These are phyloP conservation scores for Epinotia demarniana DNA, from an alignment of 2,888 invertebrate species.

Conservation along the genomic window DNA sequence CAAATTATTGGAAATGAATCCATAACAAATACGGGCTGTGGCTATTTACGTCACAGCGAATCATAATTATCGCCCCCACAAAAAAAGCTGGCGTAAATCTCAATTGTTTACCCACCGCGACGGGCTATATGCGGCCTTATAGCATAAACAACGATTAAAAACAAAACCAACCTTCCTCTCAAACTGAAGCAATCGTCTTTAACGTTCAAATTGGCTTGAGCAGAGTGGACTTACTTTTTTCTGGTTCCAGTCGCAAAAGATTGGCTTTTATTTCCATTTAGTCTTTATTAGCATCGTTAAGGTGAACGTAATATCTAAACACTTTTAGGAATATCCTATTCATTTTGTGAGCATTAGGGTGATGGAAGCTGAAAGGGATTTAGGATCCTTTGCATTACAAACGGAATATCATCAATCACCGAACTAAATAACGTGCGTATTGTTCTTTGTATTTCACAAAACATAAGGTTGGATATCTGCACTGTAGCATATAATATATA, in stretches of 20 bases:
- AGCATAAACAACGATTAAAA: conserved; percentile 5
- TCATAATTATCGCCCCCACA: conserved; percentile 20
- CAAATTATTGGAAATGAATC: conserved; percentile 25
- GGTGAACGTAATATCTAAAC: conserved; percentile 8
- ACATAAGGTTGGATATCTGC: too few relatives aligned
- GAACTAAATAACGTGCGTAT: neutral
- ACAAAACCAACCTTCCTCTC: conserved; percentile 1
- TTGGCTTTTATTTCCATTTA: conserved; percentile 3
- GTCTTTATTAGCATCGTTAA: conserved; percentile 18
- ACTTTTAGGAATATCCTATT: neutral
- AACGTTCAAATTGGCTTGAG: neutral
- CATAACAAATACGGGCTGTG: conserved; percentile 16
- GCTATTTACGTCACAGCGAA: conserved; percentile 17
- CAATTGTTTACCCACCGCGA: conserved; percentile 15
- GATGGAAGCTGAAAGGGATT: too few relatives aligned
- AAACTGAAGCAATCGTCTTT: neutral
- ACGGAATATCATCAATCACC: neutral
- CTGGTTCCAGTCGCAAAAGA: neutral
- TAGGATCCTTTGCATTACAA: neutral
- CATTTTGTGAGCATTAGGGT: neutral
- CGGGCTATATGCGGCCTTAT: conserved; percentile 17
- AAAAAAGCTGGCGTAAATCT: conserved; percentile 17
- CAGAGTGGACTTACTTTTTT: neutral
- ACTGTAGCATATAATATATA: too few relatives aligned
- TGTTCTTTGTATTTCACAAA: too few relatives aligned